A percentile compares a stretch with the other conserved stretches of the same genome.
phyloP scores from a whole-genome alignment of 2,113 vertebrate species.

The Anas platyrhynchos region DNA sequence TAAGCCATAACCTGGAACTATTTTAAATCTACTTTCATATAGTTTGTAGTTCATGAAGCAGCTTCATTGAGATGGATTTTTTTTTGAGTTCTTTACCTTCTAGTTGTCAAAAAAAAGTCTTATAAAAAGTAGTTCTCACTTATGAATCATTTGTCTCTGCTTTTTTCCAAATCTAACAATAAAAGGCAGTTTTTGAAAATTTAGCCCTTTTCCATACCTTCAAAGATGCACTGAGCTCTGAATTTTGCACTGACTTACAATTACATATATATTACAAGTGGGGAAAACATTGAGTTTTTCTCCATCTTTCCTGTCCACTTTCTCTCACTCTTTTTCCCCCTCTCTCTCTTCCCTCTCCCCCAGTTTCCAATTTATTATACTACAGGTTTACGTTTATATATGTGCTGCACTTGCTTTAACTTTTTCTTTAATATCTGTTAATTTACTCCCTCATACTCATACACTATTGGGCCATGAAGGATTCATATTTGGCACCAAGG shows the following conservation, averaged over 20 bases:
- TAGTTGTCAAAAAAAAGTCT: neutral
- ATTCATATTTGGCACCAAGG: neutral
- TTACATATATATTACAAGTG: neutral
- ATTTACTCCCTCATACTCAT: neutral
- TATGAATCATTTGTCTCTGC: neutral
- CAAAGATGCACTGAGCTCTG: neutral
- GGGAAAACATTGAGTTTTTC: neutral
- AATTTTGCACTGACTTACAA: neutral
- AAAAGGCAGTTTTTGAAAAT: neutral
- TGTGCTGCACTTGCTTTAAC: neutral
- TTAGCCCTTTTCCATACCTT: neutral
- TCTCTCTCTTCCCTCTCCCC: no score
- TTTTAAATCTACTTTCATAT: neutral
- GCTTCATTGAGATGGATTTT: neutral
- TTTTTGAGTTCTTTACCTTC: neutral
- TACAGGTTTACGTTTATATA: neutral
- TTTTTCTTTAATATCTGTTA: neutral
- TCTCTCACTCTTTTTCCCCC: neutral
- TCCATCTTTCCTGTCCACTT: neutral
- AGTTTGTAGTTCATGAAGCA: neutral
- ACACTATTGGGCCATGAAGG: neutral
- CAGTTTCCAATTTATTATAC: neutral
- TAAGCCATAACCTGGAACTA: neutral
- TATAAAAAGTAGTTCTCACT: neutral
- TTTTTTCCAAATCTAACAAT: neutral